Evolutionary conservation across 2,888 invertebrate species (phyloP), one percentile per base, ranked within the genome.

Genomic region (Tenthredo amoena): DNA sequence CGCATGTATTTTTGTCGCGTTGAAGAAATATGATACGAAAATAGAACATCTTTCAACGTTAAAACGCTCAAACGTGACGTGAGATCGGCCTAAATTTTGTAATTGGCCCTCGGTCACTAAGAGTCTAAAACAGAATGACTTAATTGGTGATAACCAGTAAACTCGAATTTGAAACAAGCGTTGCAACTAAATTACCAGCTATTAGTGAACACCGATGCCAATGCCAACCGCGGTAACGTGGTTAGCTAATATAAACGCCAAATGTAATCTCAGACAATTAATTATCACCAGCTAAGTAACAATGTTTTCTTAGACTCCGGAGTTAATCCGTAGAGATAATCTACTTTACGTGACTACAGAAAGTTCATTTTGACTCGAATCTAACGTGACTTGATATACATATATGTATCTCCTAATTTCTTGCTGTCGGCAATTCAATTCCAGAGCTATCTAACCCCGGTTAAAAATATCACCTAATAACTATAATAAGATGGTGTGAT

Each of bases 21-120:
- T 5, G 12, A 43, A 74, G 31, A 47, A n/a, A 81, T 58, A 72
- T 72, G 72, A 72, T 58, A 58, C 62, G 21, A 81, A 81, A 81
- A 81, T 81, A 81, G 81, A 81, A 58, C 15, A 15, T 62, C 72
- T 74, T 81, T 62, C 62, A 50, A 21, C 55, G 62, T 58, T 81
- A 18, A 50, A 81, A 37, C 58, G 31, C 0, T 34, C 7, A 77
- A 50, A 31, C 31, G 47, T 77, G 55, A 77, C 72, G 72, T 34
- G 77, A 55, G 34, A 55, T 50, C 55, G 47, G 55, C 77, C 34
- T 40, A 34, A 18, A 50, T 62, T 18, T 37, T 5, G 21, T 37
- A 79, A 79, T 62, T 58, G 81, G 40, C 10, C 2, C 40, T 43
- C 18, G 40, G 62, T 40, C 37, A 62, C 40, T 40, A 40, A 72